phyloP scores from a whole-genome alignment of 2,888 invertebrate species.

The Lasioglossum oenotherae region DNA sequence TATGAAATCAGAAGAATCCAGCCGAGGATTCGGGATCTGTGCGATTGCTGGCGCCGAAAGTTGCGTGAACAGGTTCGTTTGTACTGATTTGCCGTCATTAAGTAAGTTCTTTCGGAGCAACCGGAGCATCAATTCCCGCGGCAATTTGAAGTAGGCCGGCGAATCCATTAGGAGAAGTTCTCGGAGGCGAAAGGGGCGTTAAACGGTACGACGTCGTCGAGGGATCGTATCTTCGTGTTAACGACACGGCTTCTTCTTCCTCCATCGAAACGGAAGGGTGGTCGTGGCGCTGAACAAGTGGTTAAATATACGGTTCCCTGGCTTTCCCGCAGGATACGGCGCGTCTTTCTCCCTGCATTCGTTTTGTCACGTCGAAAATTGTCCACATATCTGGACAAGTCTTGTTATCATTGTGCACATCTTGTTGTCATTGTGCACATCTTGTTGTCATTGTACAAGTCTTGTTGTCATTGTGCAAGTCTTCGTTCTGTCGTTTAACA shows the following conservation, averaged over 20 bases:
- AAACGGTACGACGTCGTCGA: slow-evolving; percentile 69
- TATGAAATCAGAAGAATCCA: background rate
- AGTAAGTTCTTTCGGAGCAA: slow-evolving; percentile 57
- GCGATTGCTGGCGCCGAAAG: slow-evolving; percentile 22
- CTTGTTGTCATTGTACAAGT: too few relatives aligned
- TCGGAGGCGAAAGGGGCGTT: slow-evolving; percentile 73
- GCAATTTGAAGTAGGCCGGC: slow-evolving; percentile 72
- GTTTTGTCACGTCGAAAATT: background rate
- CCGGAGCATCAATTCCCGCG: slow-evolving; percentile 65
- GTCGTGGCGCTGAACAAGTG: background rate
- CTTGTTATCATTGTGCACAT: background rate
- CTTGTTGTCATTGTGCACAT: too few relatives aligned
- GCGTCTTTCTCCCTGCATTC: background rate
- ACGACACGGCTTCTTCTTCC: slow-evolving; percentile 65
- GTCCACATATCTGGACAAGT: background rate
- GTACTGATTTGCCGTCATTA: slow-evolving; percentile 65
- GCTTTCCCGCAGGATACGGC: slow-evolving; percentile 8
- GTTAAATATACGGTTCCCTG: slow-evolving; percentile 21
- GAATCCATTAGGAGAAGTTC: slow-evolving; percentile 71
- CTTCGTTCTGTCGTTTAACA: background rate
- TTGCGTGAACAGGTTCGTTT: slow-evolving; percentile 61
- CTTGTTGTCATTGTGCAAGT: too few relatives aligned
- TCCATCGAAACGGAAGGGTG: slow-evolving; percentile 56
- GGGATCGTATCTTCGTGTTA: slow-evolving; percentile 70
- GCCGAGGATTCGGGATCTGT: background rate